Evolutionary conservation across 2,113 vertebrate genomes (phyloP).

Genomic region (Podarcis cretensis): DNA sequence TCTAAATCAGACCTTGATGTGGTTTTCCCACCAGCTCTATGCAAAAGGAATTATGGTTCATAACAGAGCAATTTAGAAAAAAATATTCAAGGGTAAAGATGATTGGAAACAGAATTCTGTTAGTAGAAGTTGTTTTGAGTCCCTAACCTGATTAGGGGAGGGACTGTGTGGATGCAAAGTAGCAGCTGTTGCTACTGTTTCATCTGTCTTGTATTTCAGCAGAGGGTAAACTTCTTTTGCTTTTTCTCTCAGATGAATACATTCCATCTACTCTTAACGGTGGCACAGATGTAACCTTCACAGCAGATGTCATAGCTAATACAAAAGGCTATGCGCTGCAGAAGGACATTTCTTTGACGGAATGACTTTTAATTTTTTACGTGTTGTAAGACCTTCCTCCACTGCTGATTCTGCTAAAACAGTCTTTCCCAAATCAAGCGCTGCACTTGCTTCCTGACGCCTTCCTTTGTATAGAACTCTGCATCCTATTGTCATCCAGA

Average conservation of each 20-base stretch:
- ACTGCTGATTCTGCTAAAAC: neutral
- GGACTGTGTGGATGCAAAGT: conserved; percentile 46
- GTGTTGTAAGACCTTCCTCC: neutral
- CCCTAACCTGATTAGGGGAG: conserved; percentile 50
- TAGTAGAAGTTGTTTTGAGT: conserved; percentile 39
- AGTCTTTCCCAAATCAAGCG: neutral
- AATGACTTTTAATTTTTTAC: neutral
- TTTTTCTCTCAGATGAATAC: neutral
- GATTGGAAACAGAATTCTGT: neutral
- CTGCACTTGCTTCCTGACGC: neutral
- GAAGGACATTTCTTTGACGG: accelerated
- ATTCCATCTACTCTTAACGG: neutral
- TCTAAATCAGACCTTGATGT: neutral
- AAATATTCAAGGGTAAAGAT: conserved; percentile 18
- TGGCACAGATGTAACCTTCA: neutral
- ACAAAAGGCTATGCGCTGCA: neutral
- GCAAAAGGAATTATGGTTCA: neutral
- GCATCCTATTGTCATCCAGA: neutral
- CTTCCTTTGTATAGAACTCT: neutral
- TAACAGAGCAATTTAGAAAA: neutral
- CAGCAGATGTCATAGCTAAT: neutral
- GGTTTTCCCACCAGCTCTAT: neutral
- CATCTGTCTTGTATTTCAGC: neutral
- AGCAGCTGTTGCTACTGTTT: conserved; percentile 53
- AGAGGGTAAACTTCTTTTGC: neutral